Conservation (phyloP, 2,113 vertebrate genomes). For the Proterorhinus semilunaris region DNA sequence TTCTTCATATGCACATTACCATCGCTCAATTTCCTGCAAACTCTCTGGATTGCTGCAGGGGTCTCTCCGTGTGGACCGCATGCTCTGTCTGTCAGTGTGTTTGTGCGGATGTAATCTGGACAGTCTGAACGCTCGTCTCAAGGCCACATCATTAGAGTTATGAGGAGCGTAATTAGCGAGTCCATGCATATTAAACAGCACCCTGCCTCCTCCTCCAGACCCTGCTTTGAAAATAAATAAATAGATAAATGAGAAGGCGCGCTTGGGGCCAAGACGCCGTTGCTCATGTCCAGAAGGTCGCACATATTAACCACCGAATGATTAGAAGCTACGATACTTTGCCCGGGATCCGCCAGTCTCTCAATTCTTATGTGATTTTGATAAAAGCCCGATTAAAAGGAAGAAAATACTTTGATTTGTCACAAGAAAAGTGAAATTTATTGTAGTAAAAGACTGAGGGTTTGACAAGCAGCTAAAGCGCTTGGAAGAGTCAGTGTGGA, state of each 20-base stretch:
- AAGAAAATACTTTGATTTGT: slow-evolving; percentile 13
- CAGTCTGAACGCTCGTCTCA: slow-evolving; percentile 55
- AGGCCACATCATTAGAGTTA: slow-evolving; percentile 72
- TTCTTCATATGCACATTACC: slow-evolving; percentile 15
- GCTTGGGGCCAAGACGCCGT: slow-evolving; percentile 45
- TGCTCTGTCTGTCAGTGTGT: neutral
- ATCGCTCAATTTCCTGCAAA: slow-evolving; percentile 4
- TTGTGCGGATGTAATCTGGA: slow-evolving; percentile 22
- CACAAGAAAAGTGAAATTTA: slow-evolving; percentile 6
- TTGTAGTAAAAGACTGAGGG: neutral
- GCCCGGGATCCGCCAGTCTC: slow-evolving; percentile 21
- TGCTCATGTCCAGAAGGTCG: slow-evolving; percentile 46
- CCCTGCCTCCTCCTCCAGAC: slow-evolving; percentile 50
- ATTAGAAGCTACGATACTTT: slow-evolving; percentile 32
- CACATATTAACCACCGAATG: slow-evolving; percentile 38
- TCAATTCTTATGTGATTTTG: slow-evolving; percentile 17
- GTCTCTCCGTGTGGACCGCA: slow-evolving; percentile 8
- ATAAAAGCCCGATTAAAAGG: neutral
- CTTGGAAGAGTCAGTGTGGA: slow-evolving; percentile 18
- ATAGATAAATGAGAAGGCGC: slow-evolving; percentile 34
- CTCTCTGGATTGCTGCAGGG: neutral
- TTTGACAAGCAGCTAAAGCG: slow-evolving; percentile 11
- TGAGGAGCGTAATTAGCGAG: slow-evolving; percentile 73
- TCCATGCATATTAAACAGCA: slow-evolving; percentile 75
- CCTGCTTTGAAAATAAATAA: slow-evolving; percentile 51